Evolutionary conservation across 2,113 vertebrate genomes (phyloP), one percentile per base, ranked within the genome.

Genomic region (Callaeas wilsoni): DNA sequence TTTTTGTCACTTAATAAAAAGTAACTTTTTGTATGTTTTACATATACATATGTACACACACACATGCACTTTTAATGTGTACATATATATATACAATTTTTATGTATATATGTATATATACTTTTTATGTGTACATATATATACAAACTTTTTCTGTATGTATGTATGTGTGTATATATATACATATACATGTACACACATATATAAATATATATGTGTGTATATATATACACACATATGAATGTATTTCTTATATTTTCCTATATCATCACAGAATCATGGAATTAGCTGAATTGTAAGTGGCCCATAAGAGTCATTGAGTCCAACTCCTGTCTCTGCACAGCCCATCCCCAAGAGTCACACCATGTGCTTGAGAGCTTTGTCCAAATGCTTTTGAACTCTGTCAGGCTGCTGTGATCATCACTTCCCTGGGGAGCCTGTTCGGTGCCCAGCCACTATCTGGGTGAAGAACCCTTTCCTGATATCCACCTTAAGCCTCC

Each of bases 301-400:
- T 44, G 33, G 27, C 32, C 21, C 33, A 37, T 13, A 32, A 44
- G 27, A 16, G 26, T 35, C 8, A 60, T 3, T 18, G 19, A n/a
- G 9, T 69, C 32, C 25, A 32, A 1, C 10, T 32, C 56, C 21
- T 83, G 37, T 13, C 16, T 14, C 26, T 52, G 8, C 37, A 71
- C 32, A 35, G 25, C 2, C 25, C 19, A 35, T 50, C 5, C 13
- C 8, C 19, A 47, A 18, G 15, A 25, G 8, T 30, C n/a, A 23
- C 44, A 50, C 12, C 6, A 4, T 25, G 30, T 10, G 1, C 11
- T 3, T 57, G 15, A 59, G 23, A 59, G 1, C 4, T 3, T n/a
- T 49, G 35, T 59, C 23, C 44, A 49, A 39, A 23, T 3, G 6
- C 4, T 41, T 35, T 6, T 41, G 29, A 25, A 6, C 15, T 42